These are phyloP conservation scores for Tyrannus savana DNA, from an alignment of 2,113 vertebrate genomes.

Conservation along the genomic window DNA sequence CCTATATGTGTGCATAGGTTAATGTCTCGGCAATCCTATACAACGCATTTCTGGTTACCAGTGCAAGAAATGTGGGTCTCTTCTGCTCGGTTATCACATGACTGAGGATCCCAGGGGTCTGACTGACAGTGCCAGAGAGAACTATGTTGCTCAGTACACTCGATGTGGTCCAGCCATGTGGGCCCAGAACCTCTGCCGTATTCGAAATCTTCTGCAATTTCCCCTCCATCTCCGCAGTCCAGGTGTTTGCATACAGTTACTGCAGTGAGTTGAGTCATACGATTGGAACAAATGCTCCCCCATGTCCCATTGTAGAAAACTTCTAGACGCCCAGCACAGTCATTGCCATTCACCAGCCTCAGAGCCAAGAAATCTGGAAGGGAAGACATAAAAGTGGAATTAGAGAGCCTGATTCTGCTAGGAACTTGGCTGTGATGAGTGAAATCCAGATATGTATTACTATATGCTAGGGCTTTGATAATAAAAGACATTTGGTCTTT, in stretches of 20 bases:
- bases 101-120: slow-evolving; percentile 49
- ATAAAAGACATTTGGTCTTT: background rate
- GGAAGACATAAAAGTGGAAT: background rate
- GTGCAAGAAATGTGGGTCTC: slow-evolving; percentile 55
- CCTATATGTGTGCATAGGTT: background rate
- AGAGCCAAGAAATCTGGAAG: slow-evolving; percentile 47
- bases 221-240: background rate
- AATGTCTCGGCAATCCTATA: background rate
- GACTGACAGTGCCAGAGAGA: slow-evolving; percentile 56
- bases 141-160: slow-evolving; percentile 22
- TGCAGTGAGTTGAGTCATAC: slow-evolving; percentile 12
- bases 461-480: background rate
- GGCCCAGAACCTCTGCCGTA: slow-evolving; percentile 38
- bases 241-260: slow-evolving; percentile 40
- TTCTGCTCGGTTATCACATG: slow-evolving; percentile 38
- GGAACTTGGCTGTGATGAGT: background rate
- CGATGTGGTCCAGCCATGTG: slow-evolving; percentile 38
- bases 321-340: slow-evolving; percentile 41
- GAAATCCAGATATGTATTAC: background rate
- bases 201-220: background rate
- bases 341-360: slow-evolving; percentile 4
- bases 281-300: slow-evolving; percentile 55
- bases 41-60: slow-evolving; percentile 29
- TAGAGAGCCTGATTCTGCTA: background rate
- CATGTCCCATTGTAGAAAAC: slow-evolving; percentile 58